Conservation (phyloP, 1,140 invertebrate genomes). For the Vollenhovia emeryi region DNA sequence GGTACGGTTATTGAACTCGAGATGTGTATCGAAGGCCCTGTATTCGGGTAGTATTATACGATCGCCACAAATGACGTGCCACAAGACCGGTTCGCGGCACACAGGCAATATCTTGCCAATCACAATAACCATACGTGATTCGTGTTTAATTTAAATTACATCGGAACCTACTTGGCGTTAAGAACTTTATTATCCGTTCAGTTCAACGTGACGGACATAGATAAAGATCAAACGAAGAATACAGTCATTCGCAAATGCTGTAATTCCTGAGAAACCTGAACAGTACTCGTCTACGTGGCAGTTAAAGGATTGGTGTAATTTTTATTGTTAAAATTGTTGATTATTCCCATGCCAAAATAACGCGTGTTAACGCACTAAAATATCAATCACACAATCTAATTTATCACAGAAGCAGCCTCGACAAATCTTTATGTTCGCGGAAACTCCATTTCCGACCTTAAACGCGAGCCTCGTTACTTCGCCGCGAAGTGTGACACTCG, state of each 20-base stretch:
- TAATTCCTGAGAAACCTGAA: background rate
- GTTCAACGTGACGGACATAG: background rate
- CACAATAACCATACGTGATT: background rate
- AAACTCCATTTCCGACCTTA: background rate
- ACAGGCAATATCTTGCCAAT: background rate
- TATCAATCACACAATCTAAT: background rate
- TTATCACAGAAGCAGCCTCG: background rate
- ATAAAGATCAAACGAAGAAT: background rate
- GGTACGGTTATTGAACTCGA: constrained; percentile 23
- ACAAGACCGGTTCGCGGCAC: background rate
- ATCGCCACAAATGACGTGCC: background rate
- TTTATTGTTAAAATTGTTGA: background rate
- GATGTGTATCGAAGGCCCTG: background rate
- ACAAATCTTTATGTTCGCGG: background rate
- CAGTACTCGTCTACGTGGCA: background rate
- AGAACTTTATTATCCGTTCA: background rate
- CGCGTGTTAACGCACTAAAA: background rate
- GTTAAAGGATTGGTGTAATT: background rate
- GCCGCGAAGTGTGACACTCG: constrained; percentile 28
- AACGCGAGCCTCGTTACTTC: constrained; percentile 19
- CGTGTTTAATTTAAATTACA: background rate
- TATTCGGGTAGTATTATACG: background rate
- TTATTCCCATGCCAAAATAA: background rate
- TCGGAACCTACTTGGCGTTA: background rate
- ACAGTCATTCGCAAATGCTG: background rate